phyloP scores from a whole-genome alignment of 23 tunicate species.

The Ascidia mentula region DNA sequence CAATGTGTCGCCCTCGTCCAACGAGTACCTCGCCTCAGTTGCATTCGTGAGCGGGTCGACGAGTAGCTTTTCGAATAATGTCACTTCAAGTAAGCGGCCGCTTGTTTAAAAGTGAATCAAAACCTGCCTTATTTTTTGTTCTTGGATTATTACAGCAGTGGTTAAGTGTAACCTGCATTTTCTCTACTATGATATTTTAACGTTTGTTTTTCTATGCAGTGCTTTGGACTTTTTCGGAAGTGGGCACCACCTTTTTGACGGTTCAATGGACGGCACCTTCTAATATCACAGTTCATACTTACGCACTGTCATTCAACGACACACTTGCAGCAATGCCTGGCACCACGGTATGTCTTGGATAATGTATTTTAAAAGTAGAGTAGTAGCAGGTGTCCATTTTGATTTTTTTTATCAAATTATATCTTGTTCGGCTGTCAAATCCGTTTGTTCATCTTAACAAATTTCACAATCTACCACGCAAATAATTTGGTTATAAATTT shows the following conservation, averaged over 20 bases:
- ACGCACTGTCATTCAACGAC: not conserved
- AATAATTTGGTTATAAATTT: no score
- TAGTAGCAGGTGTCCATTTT: no score
- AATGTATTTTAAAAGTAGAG: no score
- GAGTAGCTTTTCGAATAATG: not conserved
- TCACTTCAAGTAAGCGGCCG: not conserved
- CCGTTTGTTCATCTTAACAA: no score
- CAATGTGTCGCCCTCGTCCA: slow-evolving; percentile 16
- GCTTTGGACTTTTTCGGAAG: not conserved
- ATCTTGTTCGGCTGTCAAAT: no score
- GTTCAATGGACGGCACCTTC: not conserved
- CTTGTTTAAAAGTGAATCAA: no score
- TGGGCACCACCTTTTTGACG: not conserved
- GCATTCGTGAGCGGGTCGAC: slow-evolving; percentile 16
- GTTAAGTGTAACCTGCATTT: no score
- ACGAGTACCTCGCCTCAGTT: slow-evolving; percentile 24
- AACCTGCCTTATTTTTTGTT: no score
- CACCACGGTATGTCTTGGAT: not conserved
- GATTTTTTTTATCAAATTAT: no score
- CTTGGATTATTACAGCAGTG: no score
- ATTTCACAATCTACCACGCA: no score
- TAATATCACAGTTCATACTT: not conserved
- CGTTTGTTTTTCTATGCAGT: not conserved
- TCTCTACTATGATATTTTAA: not conserved
- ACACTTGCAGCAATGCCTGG: not conserved